These are phyloP conservation scores for Chauna torquata DNA, from an alignment of 2,113 vertebrate species.

Conservation along the genomic window DNA sequence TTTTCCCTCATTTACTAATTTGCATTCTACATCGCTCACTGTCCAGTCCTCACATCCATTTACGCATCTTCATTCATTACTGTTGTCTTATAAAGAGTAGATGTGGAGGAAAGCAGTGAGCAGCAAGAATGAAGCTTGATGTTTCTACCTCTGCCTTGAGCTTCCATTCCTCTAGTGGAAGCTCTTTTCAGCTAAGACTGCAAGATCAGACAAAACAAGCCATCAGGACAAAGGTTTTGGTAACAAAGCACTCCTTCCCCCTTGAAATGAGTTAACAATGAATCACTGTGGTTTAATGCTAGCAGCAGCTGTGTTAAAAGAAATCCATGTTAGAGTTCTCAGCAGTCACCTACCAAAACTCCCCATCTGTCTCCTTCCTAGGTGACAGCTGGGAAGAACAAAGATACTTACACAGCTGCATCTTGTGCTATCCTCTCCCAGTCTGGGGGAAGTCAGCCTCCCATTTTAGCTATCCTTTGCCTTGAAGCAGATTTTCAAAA, in stretches of 20 bases:
- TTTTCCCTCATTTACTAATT: background rate
- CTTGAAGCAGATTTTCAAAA: background rate
- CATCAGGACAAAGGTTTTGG: background rate
- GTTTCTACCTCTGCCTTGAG: background rate
- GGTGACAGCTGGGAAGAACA: background rate
- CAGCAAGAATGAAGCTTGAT: background rate
- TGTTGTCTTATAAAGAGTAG: background rate
- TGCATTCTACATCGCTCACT: background rate
- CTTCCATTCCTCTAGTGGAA: slow-evolving; percentile 41
- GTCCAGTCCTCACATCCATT: background rate
- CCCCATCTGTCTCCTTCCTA: background rate
- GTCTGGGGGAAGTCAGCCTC: background rate
- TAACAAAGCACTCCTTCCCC: background rate
- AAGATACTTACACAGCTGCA: background rate
- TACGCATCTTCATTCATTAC: background rate
- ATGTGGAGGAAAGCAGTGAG: background rate
- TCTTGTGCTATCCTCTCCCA: background rate
- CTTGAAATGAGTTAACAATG: background rate
- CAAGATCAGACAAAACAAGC: background rate
- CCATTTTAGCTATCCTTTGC: background rate
- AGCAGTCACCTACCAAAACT: background rate
- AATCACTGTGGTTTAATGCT: background rate
- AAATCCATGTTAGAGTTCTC: background rate
- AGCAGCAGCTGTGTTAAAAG: slow-evolving; percentile 15
- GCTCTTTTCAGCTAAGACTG: slow-evolving; percentile 36